These are phyloP conservation scores for Dicrurus megarhynchus DNA, from an alignment of 2,113 vertebrate genomes.

Conservation along the genomic window DNA sequence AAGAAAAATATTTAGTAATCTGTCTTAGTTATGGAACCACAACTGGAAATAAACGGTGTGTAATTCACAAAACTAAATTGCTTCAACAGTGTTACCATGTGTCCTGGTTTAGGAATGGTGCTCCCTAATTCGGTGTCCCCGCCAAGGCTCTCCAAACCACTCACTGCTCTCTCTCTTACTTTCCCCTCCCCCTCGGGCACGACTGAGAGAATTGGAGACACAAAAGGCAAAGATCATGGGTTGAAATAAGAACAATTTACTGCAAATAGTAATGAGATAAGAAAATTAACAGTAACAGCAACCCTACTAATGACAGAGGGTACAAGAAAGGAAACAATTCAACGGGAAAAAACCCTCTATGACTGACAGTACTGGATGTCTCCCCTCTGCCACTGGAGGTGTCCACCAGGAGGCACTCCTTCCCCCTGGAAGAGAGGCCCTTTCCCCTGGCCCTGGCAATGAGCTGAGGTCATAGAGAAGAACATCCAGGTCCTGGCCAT, in stretches of 20 bases:
- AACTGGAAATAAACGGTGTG: background rate
- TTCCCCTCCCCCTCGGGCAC: fast-evolving
- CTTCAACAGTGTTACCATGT: background rate
- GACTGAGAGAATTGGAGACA: background rate
- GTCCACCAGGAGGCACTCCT: background rate
- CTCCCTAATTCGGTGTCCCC: background rate
- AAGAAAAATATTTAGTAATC: background rate
- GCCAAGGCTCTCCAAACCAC: background rate
- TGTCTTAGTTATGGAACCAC: background rate
- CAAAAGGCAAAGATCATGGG: background rate
- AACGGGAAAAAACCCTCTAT: background rate
- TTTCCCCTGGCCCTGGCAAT: background rate
- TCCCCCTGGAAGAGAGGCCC: background rate
- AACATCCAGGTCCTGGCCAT: too few species aligned
- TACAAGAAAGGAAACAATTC: background rate
- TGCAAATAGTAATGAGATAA: background rate
- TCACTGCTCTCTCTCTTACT: fast-evolving
- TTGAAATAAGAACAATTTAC: background rate
- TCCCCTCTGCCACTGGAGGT: fast-evolving
- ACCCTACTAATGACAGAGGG: background rate
- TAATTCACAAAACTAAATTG: background rate
- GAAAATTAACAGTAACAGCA: background rate
- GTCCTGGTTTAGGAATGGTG: background rate
- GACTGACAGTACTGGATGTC: too few species aligned
- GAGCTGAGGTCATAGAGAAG: background rate